Evolutionary conservation across 2,888 invertebrate genomes (phyloP).

Genomic region (Sarcophaga subvicina): DNA sequence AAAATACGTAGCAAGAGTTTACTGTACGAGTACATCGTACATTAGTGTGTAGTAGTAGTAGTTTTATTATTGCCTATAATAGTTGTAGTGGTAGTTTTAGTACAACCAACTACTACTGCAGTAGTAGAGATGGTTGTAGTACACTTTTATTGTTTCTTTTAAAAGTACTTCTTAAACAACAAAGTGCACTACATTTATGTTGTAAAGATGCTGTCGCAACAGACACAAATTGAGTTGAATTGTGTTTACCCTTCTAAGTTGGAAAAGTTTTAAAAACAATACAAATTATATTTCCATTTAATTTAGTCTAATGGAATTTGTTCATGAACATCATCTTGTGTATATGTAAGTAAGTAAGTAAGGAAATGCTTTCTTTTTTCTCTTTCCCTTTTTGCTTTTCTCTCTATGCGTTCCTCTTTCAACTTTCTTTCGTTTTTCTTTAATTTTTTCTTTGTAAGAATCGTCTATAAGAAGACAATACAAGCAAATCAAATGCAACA

Average conservation of each 20-base stretch:
- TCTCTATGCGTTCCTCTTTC: not conserved
- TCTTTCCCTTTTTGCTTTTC: not conserved
- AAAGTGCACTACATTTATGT: conserved; percentile 69
- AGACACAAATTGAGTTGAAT: conserved; percentile 70
- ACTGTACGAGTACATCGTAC: not conserved
- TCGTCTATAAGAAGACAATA: conserved; percentile 23
- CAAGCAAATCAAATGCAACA: not conserved
- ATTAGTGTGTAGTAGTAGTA: conserved; percentile 42
- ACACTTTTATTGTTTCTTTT: conserved; percentile 64
- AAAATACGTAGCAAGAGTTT: conserved; percentile 2
- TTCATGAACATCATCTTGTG: conserved; percentile 68
- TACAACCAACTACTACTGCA: conserved; percentile 22
- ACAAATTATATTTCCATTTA: conserved; percentile 74
- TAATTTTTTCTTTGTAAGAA: conserved; percentile 23
- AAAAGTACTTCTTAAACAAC: conserved; percentile 67
- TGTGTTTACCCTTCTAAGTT: conserved; percentile 69
- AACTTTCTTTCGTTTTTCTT: conserved; percentile 5
- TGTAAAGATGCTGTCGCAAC: conserved; percentile 69
- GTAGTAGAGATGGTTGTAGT: conserved; percentile 44
- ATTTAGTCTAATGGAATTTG: conserved; percentile 74
- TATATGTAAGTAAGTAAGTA: conserved; percentile 52
- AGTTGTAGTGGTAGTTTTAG: conserved; percentile 34
- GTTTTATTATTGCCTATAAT: conserved; percentile 43
- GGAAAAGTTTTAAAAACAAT: conserved; percentile 73
- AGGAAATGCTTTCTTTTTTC: conserved; percentile 48